Conservation (phyloP, 2,888 invertebrate genomes). For the Athalia cordata region DNA sequence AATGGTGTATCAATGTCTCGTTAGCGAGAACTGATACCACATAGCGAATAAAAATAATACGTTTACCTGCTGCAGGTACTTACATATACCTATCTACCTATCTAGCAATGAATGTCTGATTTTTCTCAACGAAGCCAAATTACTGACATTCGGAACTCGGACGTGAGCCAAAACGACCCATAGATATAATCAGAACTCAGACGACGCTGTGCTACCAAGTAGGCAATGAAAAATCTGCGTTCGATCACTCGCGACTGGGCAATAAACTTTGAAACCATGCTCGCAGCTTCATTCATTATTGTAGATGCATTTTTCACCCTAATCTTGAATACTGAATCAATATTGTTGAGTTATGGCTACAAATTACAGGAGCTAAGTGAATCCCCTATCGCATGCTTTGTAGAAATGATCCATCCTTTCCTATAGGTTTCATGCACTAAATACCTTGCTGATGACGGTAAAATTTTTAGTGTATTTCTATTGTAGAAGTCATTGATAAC, state of each 20-base stretch:
- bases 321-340: too few species aligned
- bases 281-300: too few species aligned
- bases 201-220: slow-evolving; percentile 14
- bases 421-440: too few species aligned
- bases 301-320: too few species aligned
- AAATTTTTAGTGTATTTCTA: too few species aligned
- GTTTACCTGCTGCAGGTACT: background rate
- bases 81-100: background rate
- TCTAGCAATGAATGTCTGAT: slow-evolving; percentile 16
- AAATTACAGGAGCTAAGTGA: too few species aligned
- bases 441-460: too few species aligned
- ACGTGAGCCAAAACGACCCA: slow-evolving; percentile 27
- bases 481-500: too few species aligned
- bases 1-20: slow-evolving; percentile 40
- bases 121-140: slow-evolving; percentile 35
- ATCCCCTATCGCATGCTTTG: too few species aligned
- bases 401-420: too few species aligned
- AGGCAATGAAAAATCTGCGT: background rate
- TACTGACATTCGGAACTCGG: slow-evolving; percentile 32
- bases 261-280: too few species aligned
- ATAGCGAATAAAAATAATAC: slow-evolving; percentile 29
- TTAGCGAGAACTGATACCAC: slow-evolving; percentile 23
- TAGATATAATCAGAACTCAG: slow-evolving; percentile 5
- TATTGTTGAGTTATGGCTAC: too few species aligned
- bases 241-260: background rate